Evolutionary conservation across 2,797 vertebrate species (phyloP), one percentile per base, ranked within the genome.

Genomic region (Rhinogobio ventralis): DNA sequence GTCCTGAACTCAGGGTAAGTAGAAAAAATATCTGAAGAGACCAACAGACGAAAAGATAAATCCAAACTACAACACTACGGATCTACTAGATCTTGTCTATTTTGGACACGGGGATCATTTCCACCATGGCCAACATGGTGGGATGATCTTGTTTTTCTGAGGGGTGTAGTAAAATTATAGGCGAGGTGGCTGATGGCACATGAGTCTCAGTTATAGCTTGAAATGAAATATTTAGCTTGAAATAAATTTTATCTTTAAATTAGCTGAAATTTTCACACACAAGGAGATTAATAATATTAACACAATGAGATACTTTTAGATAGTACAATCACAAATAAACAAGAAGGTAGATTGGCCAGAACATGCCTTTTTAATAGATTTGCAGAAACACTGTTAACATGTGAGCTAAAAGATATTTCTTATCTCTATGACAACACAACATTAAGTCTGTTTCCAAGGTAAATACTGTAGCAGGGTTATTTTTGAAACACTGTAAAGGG

Each of bases 401-500:
- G 17, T 81, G n/a, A 25, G 72, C 55, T 13, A 57, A 14, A 55
- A 68, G 25, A 9, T 14, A 72, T 68, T 76, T 42, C 23, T 73
- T 17, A 78, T 84, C 66, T 49, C 55, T 71, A 86, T 82, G 74
- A 87, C 88, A 89, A 82, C 76, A 87, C 82, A 74, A 88, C 74
- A 85, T 82, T 36, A 89, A 87, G 51, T 77, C 73, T 36, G 72
- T 77, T 89, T 69, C 79, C 14, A 79, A 87, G 13, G 67, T 72
- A 86, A 81, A 87, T 86, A 90, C 55, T 87, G 88, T 89, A 89
- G 84, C 69, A 73, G 88, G 86, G 94, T 93, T 95, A 95, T 95
- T 95, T 42, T 91, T 87, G 68, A 91, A 93, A 90, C 82, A 91
- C 84, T 88, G 76, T 86, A 88, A 80, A 85, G 69, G 46, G 66